Conservation (phyloP, 1,140 invertebrate species). For the Drosophila santomea region DNA sequence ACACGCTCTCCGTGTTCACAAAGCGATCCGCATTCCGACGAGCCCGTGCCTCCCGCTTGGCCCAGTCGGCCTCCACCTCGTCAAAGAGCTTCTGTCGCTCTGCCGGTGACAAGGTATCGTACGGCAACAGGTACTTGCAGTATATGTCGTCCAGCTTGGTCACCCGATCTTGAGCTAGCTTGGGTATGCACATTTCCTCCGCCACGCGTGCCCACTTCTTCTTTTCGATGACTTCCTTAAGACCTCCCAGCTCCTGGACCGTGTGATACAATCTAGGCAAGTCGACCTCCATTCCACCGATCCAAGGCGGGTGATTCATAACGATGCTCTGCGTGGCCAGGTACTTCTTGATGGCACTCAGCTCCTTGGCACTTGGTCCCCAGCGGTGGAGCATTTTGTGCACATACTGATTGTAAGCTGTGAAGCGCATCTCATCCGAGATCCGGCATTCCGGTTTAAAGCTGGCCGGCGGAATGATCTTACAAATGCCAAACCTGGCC, state of each 20-base stretch:
- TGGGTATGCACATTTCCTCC: conserved; percentile 94
- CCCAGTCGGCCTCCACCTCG: conserved; percentile 92
- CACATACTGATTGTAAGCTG: conserved; percentile 95
- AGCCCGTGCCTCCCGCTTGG: conserved; percentile 86
- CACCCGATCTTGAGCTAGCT: conserved; percentile 92
- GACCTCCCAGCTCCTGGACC: conserved; percentile 93
- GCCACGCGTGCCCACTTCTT: conserved; percentile 96
- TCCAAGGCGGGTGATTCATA: conserved; percentile 91
- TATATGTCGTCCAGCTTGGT: conserved; percentile 96
- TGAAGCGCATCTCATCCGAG: conserved; percentile 93
- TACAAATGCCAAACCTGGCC: conserved; percentile 94
- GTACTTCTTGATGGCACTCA: conserved; percentile 94
- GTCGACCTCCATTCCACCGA: conserved; percentile 96
- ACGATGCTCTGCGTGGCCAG: conserved; percentile 91
- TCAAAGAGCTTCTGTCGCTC: conserved; percentile 90
- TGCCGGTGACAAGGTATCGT: conserved; percentile 92
- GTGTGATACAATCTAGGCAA: conserved; percentile 93
- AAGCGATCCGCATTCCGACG: conserved; percentile 85
- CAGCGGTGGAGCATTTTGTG: conserved; percentile 95
- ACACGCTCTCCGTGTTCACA: conserved; percentile 85
- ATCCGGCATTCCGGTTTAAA: conserved; percentile 96
- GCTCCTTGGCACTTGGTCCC: conserved; percentile 94
- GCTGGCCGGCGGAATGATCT: conserved; percentile 93
- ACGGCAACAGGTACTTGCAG: conserved; percentile 96
- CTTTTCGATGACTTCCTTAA: conserved; percentile 95